Base-by-base conservation (phyloP, 2,113 vertebrate species). In the Entelurus aequoreus region DNA sequence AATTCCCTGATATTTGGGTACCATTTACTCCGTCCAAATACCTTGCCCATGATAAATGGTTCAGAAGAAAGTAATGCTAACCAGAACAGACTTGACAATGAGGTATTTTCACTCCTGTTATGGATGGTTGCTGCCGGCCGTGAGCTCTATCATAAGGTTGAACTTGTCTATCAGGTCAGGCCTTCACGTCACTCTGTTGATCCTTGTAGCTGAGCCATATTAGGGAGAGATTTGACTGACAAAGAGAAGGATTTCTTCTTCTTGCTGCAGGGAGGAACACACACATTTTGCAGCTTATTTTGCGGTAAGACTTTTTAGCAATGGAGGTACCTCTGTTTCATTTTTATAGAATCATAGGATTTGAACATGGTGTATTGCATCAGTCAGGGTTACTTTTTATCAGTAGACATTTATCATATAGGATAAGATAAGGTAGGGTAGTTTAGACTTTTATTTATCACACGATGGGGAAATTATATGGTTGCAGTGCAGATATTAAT, bases 41-140 rank as follows among this genome's bases (percentile, higher is more conserved):
- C 71, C 60, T 81, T 70, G 62, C 69, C 69, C 56, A 72, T 82
- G 72, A 86, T 76, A 73, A 71, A 69, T 67, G 65, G 62, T 49
- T 48, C 63, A 54, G 60, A 68, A 71, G 60, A 76, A 50, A 72
- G 66, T 58, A 59, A 68, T 54, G 67, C 68, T 19, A 62, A 71
- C 36, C 64, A 71, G 36, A 74, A 62, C 66, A 55, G 48, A 9
- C 63, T 61, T 65, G 48, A 48, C 63, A 69, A 55, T 73, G 35
- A 63, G 63, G 6, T 65, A 71, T 58, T 72, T 72, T 82, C 73
- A 57, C 44, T 79, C 47, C 74, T 77, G 59, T 75, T 71, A 68
- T 80, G 73, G 77, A 71, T 55, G 56, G 10, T 57, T 12, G 60
- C 71, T 52, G 60, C 56, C 67, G 69, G 74, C 50, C 69, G 54